Evolutionary conservation across 2,888 invertebrate species (phyloP).

Genomic region (Hypselothyrea guttata): DNA sequence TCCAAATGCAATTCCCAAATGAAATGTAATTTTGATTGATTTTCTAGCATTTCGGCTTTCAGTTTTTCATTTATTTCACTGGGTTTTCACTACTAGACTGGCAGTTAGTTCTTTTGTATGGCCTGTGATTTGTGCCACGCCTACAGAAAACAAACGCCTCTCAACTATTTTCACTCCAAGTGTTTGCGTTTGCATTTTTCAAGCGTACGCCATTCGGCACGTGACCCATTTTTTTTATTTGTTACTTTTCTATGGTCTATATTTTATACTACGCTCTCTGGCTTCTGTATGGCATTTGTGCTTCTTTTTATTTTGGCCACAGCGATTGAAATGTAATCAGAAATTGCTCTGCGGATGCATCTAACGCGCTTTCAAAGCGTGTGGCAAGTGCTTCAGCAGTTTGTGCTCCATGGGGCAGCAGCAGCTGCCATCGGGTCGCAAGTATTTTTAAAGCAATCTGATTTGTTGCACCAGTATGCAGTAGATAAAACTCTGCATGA

Average conservation of each 20-base stretch:
- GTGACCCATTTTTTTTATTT: constrained; percentile 51
- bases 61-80: background rate
- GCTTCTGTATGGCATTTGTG: constrained; percentile 14
- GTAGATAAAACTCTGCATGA: constrained; percentile 26
- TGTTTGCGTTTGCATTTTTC: constrained; percentile 59
- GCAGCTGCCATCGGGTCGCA: constrained; percentile 11
- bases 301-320: constrained; percentile 11
- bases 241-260: constrained; percentile 1
- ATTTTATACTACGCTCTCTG: background rate
- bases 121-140: constrained; percentile 43
- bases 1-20: constrained; percentile 50
- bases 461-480: constrained; percentile 24
- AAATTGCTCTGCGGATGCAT: constrained; percentile 53
- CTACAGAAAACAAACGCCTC: constrained; percentile 19
- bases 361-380: constrained; percentile 53
- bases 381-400: constrained; percentile 18
- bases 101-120: too few relatives aligned
- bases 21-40: constrained; percentile 67
- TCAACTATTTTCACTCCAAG: constrained; percentile 32
- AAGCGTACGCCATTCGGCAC: constrained; percentile 32
- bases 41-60: constrained; percentile 40
- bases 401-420: constrained; percentile 15
- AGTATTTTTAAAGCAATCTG: constrained; percentile 48
- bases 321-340: constrained; percentile 65
- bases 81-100: constrained; percentile 5